Evolutionary conservation across 2,888 invertebrate genomes (phyloP), one percentile per base, ranked within the genome.

Genomic region (Anodontia alba): DNA sequence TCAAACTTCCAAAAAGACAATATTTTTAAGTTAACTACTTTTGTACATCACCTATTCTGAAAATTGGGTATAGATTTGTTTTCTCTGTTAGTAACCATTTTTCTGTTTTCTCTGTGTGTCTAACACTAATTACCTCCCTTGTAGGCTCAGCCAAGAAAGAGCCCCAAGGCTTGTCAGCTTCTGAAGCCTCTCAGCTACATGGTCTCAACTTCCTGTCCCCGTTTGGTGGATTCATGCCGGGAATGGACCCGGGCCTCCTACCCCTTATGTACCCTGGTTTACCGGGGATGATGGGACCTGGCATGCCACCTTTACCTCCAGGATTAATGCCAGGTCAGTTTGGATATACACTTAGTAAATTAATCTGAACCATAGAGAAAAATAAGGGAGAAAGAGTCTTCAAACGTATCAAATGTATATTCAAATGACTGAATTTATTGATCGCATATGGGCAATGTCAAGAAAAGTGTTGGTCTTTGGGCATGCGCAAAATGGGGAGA

Each of bases 251-350:
- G 23, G 90, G 91, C 51, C 91, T 94, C 87, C 87, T 95, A 84
- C 93, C 94, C 70, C 94, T 93, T 89, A 94, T 95, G 94, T 94
- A 94, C 88, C 92, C 95, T 20, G 94, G 94, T 46, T 90, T 94
- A 78, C 94, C 94, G 12, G 93, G 94, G 69, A 91, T 95, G 81
- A 93, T 94, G 23, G 92, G 93, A 69, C 93, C 94, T n/a, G 93
- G 89, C 15, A 88, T 92, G 83, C 92, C 93, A 90, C 95, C 96
- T 92, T 95, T 96, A 91, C 96, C 96, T 90, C 96, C 96, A 81
- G 95, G 91, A 62, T 87, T 92, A 72, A 89, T 93, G 84, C 92
- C 94, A 88, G 93, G 94, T 93, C 84, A 80, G 90, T 84, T 73
- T 33, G 20, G 12, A 20, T 49, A 49, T 38, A n/a, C n/a, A n/a